These are phyloP conservation scores for Protonibea diacanthus DNA, from an alignment of 2,797 vertebrate species.

Conservation along the genomic window DNA sequence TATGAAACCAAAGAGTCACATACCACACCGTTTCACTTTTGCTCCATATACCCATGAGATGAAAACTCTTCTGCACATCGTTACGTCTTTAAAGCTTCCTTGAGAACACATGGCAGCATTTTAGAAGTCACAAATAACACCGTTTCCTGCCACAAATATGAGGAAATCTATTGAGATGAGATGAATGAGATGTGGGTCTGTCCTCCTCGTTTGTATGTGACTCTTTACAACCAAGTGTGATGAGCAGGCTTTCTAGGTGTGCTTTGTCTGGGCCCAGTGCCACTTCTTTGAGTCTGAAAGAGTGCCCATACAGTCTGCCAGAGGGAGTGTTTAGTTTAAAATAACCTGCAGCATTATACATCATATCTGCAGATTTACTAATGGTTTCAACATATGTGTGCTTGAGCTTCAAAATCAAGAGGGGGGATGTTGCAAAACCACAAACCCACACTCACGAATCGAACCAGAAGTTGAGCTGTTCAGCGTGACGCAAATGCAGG, in stretches of 20 bases:
- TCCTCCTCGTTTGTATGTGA: conserved; percentile 4
- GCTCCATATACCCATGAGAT: not conserved
- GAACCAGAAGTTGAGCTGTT: conserved; percentile 3
- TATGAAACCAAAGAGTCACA: not conserved
- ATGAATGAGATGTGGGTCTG: conserved; percentile 39
- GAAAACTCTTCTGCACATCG: not conserved
- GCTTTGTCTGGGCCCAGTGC: conserved; percentile 35
- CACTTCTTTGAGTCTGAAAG: conserved; percentile 27
- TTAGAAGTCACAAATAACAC: conserved; percentile 4
- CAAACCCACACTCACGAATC: conserved; percentile 47
- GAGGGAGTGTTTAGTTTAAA: not conserved
- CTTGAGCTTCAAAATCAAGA: not conserved
- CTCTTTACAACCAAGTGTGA: not conserved
- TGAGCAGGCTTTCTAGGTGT: conserved; percentile 30
- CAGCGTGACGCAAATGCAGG: conserved; percentile 7
- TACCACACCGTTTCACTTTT: not conserved
- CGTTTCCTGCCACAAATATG: conserved; percentile 24
- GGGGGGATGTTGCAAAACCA: conserved; percentile 13
- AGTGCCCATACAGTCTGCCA: conserved; percentile 5
- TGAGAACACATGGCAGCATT: not conserved
- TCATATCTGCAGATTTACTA: not conserved
- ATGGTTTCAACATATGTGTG: conserved; percentile 10
- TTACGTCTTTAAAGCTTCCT: not conserved
- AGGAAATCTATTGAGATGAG: conserved; percentile 38
- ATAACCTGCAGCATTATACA: not conserved